These are phyloP conservation scores for Masnerella sp. DNA, from an alignment of 2,888 invertebrate genomes.

Conservation along the genomic window DNA sequence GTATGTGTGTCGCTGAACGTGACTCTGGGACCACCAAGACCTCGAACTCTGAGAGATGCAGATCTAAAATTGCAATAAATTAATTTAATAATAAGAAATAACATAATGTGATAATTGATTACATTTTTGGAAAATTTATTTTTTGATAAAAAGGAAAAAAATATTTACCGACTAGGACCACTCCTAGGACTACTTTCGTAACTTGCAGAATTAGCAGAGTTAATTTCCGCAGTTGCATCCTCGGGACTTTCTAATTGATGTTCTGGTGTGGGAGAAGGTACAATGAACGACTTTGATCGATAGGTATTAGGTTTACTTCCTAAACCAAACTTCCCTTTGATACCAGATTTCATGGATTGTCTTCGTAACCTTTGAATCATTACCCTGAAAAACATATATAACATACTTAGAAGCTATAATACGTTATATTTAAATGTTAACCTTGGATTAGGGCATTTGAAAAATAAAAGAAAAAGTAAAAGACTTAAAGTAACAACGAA, in stretches of 20 bases:
- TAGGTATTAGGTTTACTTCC: conserved; percentile 82
- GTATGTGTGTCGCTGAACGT: conserved; percentile 82
- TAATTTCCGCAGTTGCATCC: conserved; percentile 72
- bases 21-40: conserved; percentile 79
- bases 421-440: too few relatives aligned
- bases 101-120: too few relatives aligned
- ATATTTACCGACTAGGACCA: conserved; percentile 80
- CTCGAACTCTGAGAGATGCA: conserved; percentile 82
- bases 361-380: conserved; percentile 94
- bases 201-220: conserved; percentile 80
- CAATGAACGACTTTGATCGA: conserved; percentile 88
- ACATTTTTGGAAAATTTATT: not conserved
- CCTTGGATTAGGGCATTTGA: not conserved
- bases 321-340: conserved; percentile 88
- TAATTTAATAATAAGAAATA: conserved; percentile 3
- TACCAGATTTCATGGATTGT: conserved; percentile 88
- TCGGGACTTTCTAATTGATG: conserved; percentile 79
- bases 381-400: conserved; percentile 83
- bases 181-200: conserved; percentile 86
- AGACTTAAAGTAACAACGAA: too few relatives aligned
- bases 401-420: not conserved
- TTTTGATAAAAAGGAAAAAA: too few relatives aligned
- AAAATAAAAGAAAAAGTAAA: not conserved
- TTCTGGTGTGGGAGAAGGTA: conserved; percentile 83
- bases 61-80: conserved; percentile 77